Conservation (phyloP, 64 coral and sea anemone species). For the Platygyra sinensis region DNA sequence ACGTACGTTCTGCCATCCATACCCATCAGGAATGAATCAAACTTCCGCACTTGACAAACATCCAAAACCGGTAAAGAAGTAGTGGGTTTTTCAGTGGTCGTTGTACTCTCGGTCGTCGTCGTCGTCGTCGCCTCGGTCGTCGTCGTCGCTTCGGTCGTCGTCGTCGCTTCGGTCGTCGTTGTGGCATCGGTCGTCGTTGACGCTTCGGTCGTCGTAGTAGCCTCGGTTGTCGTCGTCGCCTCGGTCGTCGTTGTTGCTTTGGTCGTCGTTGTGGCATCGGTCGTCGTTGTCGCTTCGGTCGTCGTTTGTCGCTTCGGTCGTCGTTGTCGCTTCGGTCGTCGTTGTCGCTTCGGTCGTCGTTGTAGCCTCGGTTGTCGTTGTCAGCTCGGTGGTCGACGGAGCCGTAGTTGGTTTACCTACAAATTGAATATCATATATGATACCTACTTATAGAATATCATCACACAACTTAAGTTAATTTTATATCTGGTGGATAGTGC, state of each 20-base stretch:
- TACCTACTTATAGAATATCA: too few relatives aligned
- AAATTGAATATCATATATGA: too few relatives aligned
- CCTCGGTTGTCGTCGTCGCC: background rate
- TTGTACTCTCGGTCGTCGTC: background rate
- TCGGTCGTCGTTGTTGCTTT: too few relatives aligned
- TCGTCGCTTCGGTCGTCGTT: background rate
- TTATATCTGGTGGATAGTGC: too few relatives aligned
- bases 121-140: background rate
- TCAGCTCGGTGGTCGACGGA: too few relatives aligned
- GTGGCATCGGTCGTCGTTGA: background rate
- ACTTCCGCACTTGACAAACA: constrained; percentile 20
- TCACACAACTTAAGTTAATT: too few relatives aligned
- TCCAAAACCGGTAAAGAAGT: background rate
- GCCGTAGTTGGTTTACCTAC: too few relatives aligned
- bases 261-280: too few relatives aligned
- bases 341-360: too few relatives aligned
- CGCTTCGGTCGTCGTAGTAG: background rate
- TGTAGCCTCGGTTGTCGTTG: too few relatives aligned
- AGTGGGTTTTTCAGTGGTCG: background rate
- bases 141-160: background rate
- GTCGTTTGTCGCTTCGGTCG: background rate
- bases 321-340: background rate
- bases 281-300: too few relatives aligned
- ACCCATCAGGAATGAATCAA: constrained; percentile 59
- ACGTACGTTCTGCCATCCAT: constrained; percentile 26